phyloP scores from a whole-genome alignment of 2,888 invertebrate genomes.

The Thymelicus acteon region DNA sequence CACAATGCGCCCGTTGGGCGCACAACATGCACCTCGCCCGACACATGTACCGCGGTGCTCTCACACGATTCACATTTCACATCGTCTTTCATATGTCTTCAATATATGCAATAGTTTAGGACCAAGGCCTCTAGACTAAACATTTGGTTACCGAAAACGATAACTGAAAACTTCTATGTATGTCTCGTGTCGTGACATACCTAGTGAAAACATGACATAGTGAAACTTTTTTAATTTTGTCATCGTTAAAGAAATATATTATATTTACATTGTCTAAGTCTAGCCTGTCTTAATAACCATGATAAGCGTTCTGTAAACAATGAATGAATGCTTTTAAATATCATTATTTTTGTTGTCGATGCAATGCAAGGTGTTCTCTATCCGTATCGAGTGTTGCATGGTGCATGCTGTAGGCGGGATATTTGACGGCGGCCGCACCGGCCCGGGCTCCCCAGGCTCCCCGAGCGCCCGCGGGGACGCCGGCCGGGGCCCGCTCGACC shows the following conservation, averaged over 20 bases:
- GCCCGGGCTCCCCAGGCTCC: conserved; percentile 37
- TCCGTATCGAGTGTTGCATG: conserved; percentile 49
- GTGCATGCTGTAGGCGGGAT: conserved; percentile 63
- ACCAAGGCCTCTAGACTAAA: no score
- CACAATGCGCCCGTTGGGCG: conserved; percentile 62
- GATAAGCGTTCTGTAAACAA: no score
- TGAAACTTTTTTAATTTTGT: no score
- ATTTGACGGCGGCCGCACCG: conserved; percentile 50
- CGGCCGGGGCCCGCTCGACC: conserved; percentile 46
- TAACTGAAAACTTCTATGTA: no score
- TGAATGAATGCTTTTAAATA: not conserved
- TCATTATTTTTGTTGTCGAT: not conserved
- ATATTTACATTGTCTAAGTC: no score
- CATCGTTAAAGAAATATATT: no score
- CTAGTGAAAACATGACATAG: no score
- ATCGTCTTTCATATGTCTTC: not conserved
- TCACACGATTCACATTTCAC: conserved; percentile 5
- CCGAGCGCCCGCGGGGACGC: conserved; percentile 25
- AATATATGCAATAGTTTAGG: no score
- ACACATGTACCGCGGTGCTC: conserved; percentile 28
- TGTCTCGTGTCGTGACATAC: no score
- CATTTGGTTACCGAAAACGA: no score
- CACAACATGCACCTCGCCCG: conserved; percentile 49
- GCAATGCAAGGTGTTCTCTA: conserved; percentile 48
- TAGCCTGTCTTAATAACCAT: no score